Percentiles rank a stretch among this genome's conserved stretches.
phyloP scores from a whole-genome alignment of 2,888 invertebrate species.

The Acrobasis suavella region DNA sequence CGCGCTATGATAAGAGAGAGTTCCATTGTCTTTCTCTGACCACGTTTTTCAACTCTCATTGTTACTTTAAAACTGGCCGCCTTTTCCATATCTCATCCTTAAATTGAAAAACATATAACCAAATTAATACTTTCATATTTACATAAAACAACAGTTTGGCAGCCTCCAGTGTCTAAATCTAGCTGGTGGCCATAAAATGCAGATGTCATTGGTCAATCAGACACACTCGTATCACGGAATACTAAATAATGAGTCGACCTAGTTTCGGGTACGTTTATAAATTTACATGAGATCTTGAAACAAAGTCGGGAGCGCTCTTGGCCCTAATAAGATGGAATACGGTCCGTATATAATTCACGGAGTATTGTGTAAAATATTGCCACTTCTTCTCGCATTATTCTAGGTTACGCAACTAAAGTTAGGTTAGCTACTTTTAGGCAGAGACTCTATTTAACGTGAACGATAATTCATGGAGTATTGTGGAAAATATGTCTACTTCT shows the following conservation, averaged over 20 bases:
- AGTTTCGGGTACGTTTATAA: constrained; percentile 12
- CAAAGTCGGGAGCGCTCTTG: background rate
- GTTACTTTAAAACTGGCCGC: too few species aligned
- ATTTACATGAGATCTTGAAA: constrained; percentile 7
- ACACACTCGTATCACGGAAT: constrained; percentile 16
- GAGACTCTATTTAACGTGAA: too few species aligned
- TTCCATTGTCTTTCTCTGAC: too few species aligned
- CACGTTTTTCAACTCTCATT: too few species aligned
- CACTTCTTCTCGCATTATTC: too few species aligned
- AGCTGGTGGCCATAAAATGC: constrained; percentile 16
- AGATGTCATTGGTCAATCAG: constrained; percentile 17
- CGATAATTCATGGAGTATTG: too few species aligned
- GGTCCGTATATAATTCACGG: background rate
- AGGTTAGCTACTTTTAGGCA: too few species aligned
- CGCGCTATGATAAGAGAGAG: too few species aligned
- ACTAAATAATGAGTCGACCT: constrained; percentile 19
- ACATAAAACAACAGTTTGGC: constrained; percentile 4
- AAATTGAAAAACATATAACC: background rate
- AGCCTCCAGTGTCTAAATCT: background rate
- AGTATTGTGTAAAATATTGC: background rate
- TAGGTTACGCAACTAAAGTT: too few species aligned
- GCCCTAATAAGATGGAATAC: background rate
- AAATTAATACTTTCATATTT: background rate
- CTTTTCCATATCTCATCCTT: too few species aligned
- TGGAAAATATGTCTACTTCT: too few species aligned